A percentile compares a stretch with the other conserved stretches of the same genome.
Evolutionary conservation across 2,797 vertebrate genomes (phyloP).

Genomic region (Manis pentadactyla): DNA sequence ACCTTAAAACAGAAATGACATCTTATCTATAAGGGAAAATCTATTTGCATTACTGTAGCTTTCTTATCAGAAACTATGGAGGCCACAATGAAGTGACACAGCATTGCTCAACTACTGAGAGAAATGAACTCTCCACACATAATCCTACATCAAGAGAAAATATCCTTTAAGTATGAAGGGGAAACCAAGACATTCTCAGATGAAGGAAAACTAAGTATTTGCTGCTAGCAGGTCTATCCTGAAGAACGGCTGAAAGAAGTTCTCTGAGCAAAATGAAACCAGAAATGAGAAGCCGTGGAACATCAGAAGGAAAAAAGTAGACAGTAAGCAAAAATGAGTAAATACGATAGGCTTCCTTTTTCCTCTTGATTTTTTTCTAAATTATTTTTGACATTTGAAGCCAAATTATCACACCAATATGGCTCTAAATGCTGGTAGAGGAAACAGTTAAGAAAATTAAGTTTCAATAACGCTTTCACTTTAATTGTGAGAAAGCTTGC

Average conservation of each 20-base stretch:
- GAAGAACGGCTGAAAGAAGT: neutral
- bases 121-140: neutral
- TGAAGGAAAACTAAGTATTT: neutral
- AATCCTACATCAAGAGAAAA: neutral
- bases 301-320: neutral
- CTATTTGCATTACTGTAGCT: neutral
- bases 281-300: neutral
- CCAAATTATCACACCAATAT: neutral
- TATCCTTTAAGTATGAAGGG: neutral
- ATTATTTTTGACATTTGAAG: conserved; percentile 10
- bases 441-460: neutral
- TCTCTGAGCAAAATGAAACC: neutral
- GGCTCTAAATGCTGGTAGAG: neutral
- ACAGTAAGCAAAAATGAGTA: neutral
- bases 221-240: neutral
- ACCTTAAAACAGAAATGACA: neutral
- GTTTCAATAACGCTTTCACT: neutral
- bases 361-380: conserved; percentile 10
- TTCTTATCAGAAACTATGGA: neutral
- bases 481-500: neutral
- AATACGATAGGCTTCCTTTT: neutral
- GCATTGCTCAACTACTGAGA: neutral
- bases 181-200: neutral
- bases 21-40: neutral
- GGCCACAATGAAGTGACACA: neutral